phyloP scores from a whole-genome alignment of 2,797 vertebrate species.

The Hypotaenidia philippensis region DNA sequence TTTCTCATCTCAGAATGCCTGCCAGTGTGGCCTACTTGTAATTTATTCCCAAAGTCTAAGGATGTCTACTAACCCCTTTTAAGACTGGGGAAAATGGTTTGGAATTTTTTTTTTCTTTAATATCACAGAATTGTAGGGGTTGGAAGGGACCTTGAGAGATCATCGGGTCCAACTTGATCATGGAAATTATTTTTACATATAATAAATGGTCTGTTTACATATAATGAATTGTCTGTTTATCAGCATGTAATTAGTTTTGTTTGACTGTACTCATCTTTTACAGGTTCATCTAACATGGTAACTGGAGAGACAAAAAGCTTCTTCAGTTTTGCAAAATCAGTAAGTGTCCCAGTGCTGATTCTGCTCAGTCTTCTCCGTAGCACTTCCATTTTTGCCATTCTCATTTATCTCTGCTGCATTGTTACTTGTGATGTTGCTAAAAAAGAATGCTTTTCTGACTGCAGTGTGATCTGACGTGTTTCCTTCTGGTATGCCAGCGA shows the following conservation, averaged over 20 bases:
- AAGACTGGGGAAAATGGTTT: not conserved
- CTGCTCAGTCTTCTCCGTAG: not conserved
- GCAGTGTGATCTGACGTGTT: not conserved
- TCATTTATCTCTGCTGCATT: not conserved
- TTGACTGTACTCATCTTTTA: slow-evolving; percentile 55
- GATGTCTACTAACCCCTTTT: not conserved
- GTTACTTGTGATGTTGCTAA: not conserved
- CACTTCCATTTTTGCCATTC: not conserved
- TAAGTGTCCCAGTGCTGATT: slow-evolving; percentile 81
- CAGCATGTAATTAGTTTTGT: not conserved
- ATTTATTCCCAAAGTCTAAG: not conserved
- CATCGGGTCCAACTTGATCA: not conserved
- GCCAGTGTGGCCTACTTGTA: not conserved
- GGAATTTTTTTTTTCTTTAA: not conserved
- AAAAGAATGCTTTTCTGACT: not conserved
- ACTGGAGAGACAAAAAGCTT: slow-evolving; percentile 99
- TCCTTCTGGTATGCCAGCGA: not conserved
- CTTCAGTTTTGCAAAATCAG: slow-evolving; percentile 99
- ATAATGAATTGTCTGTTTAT: not conserved
- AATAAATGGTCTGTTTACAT: not conserved
- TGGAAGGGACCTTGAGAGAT: no score
- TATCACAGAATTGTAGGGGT: not conserved
- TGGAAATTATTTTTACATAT: not conserved
- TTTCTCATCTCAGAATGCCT: not conserved
- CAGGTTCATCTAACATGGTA: slow-evolving; percentile 99